Conservation (phyloP, 2,888 invertebrate genomes). For the Catocala sponsa region DNA sequence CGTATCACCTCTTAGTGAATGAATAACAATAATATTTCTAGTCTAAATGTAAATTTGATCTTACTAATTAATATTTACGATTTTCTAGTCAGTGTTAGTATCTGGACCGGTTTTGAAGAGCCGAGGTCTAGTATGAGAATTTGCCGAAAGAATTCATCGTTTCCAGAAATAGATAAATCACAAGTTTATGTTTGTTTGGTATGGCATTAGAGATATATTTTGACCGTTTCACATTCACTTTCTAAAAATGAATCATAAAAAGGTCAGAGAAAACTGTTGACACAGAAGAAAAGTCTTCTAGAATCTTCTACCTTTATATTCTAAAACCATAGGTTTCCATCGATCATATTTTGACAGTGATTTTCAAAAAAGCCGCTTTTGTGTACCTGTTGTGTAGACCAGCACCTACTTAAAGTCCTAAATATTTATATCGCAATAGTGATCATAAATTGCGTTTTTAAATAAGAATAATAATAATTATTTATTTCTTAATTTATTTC, state of each 20-base stretch:
- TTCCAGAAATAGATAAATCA: neutral
- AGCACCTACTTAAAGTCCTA: too few relatives aligned
- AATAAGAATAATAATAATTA: too few relatives aligned
- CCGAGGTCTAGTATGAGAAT: neutral
- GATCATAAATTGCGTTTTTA: too few relatives aligned
- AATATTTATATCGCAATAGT: too few relatives aligned
- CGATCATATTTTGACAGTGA: too few relatives aligned
- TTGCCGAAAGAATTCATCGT: neutral
- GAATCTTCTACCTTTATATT: too few relatives aligned
- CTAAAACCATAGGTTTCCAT: too few relatives aligned
- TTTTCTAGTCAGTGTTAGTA: neutral
- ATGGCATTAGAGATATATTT: neutral
- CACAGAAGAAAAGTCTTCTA: too few relatives aligned
- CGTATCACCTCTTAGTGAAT: slow-evolving; percentile 11
- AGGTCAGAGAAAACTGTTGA: neutral
- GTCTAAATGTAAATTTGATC: neutral
- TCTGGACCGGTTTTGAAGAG: neutral
- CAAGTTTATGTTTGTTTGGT: neutral
- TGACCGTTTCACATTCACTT: slow-evolving; percentile 14
- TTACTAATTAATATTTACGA: neutral
- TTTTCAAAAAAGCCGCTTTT: too few relatives aligned
- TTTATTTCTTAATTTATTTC: too few relatives aligned
- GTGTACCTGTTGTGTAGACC: too few relatives aligned
- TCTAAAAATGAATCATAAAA: slow-evolving; percentile 9
- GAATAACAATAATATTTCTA: neutral